A percentile compares a stretch with the other conserved stretches of the same genome.
These are phyloP conservation scores for Ciconia nigra DNA, from an alignment of 2,797 vertebrate species.

Conservation along the genomic window DNA sequence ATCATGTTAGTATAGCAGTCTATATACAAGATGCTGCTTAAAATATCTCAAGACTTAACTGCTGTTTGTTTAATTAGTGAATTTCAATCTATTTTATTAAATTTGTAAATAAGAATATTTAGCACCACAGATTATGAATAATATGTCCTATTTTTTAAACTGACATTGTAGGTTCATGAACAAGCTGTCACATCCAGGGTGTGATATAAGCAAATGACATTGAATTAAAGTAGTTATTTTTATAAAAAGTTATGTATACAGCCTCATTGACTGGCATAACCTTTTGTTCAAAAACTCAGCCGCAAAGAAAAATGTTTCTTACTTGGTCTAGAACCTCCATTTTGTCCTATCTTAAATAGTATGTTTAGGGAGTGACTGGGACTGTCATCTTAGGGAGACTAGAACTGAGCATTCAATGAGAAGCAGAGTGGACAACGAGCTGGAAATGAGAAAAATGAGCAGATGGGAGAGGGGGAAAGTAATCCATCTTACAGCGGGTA, in stretches of 20 bases:
- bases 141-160: neutral
- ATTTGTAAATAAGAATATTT: neutral
- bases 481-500: rapidly evolving
- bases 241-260: neutral
- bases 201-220: neutral
- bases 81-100: neutral
- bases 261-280: neutral
- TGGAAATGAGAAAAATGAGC: neutral
- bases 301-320: neutral
- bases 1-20: neutral
- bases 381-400: neutral
- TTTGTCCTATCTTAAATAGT: neutral
- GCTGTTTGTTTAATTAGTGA: neutral
- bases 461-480: neutral
- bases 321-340: neutral
- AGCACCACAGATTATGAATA: neutral
- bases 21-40: neutral
- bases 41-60: neutral
- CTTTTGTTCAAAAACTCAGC: neutral
- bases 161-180: neutral
- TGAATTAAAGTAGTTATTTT: neutral
- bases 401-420: neutral
- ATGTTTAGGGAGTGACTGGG: neutral
- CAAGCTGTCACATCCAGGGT: neutral
- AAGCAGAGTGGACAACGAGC: neutral